phyloP scores from a whole-genome alignment of 1,140 invertebrate genomes.

The Drosophila navojoa region DNA sequence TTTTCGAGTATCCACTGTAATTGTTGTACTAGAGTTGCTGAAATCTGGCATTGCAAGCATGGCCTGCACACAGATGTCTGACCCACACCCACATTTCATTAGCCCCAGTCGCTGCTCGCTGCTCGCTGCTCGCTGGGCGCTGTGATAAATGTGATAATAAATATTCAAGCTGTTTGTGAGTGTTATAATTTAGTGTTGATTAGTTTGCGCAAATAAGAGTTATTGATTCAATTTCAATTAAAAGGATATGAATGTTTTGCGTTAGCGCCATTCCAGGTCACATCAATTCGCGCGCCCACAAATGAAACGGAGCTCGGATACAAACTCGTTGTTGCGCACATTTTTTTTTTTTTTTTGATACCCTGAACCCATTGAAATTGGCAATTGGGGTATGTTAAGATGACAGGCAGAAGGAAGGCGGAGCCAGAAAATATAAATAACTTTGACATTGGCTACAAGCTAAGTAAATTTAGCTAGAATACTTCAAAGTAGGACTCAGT shows the following conservation, averaged over 20 bases:
- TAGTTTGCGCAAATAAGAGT: conserved; percentile 82
- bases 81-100: conserved; percentile 61
- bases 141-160: conserved; percentile 80
- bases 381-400: too few species aligned
- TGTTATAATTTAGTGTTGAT: conserved; percentile 83
- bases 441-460: too few species aligned
- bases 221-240: conserved; percentile 82
- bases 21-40: conserved; percentile 77
- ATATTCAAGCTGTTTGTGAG: conserved; percentile 80
- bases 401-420: too few species aligned
- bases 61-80: conserved; percentile 56
- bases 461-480: too few species aligned
- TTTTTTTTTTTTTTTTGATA: background rate
- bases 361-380: too few species aligned
- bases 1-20: conserved; percentile 53
- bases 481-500: too few species aligned
- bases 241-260: conserved; percentile 76
- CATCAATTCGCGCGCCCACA: conserved; percentile 40
- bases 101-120: conserved; percentile 33
- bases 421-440: too few species aligned
- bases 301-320: conserved; percentile 18
- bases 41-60: conserved; percentile 69
- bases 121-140: conserved; percentile 39
- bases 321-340: conserved; percentile 59
- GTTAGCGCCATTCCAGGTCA: conserved; percentile 37